These are phyloP conservation scores for Gymnocheta viridis DNA, from an alignment of 2,888 invertebrate species.

Conservation along the genomic window DNA sequence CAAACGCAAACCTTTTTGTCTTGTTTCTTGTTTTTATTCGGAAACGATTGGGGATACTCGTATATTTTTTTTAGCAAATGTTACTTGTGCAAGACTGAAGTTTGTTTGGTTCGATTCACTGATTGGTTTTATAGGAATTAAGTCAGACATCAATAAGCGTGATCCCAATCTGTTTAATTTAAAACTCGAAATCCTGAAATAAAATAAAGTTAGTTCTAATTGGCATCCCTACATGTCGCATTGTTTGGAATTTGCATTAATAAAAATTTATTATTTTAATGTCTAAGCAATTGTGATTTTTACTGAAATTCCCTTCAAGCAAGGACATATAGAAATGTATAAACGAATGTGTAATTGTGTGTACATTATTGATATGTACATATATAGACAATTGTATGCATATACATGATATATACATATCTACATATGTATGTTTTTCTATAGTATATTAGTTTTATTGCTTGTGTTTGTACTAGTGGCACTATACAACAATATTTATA, in stretches of 20 bases:
- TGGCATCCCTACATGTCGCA: not conserved
- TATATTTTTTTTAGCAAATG: too few species aligned
- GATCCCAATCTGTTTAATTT: too few species aligned
- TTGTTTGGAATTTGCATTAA: conserved; percentile 13
- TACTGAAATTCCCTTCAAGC: conserved; percentile 2
- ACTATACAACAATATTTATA: conserved; percentile 43
- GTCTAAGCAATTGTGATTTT: conserved; percentile 29
- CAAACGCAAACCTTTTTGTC: too few species aligned
- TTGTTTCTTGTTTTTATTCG: too few species aligned
- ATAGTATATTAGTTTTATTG: conserved; percentile 46
- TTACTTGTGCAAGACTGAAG: too few species aligned
- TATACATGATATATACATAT: too few species aligned
- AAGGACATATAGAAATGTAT: conserved; percentile 10
- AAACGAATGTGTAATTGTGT: not conserved
- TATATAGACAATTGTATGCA: not conserved
- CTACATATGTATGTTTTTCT: not conserved
- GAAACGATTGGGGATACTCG: too few species aligned
- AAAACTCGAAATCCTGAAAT: not conserved
- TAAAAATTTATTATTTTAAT: conserved; percentile 42
- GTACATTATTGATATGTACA: not conserved
- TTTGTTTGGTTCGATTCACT: too few species aligned
- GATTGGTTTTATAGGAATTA: too few species aligned
- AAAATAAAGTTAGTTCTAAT: not conserved
- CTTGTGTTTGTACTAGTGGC: not conserved
- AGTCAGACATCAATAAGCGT: too few species aligned